Conservation (phyloP, 1,140 invertebrate species). For the Cotesia glomerata region DNA sequence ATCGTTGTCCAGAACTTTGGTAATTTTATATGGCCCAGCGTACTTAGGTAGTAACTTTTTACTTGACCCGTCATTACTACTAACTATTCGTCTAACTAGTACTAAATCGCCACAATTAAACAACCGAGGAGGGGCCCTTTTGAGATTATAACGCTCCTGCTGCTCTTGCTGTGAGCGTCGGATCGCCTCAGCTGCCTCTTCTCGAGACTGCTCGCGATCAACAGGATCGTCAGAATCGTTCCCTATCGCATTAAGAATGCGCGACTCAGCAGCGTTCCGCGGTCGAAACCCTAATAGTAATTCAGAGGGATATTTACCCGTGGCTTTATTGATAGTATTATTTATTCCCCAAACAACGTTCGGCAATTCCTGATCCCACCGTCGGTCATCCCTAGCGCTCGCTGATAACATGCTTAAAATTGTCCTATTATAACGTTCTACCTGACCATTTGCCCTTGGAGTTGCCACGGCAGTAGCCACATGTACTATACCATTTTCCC, state of each 20-base stretch:
- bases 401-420: constrained; percentile 36
- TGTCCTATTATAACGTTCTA: constrained; percentile 29
- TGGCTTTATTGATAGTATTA: too few species aligned
- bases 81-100: neutral
- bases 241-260: too few species aligned
- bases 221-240: too few species aligned
- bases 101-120: neutral
- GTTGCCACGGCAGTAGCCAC: constrained; percentile 43
- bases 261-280: too few species aligned
- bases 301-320: too few species aligned
- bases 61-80: neutral
- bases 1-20: too few species aligned
- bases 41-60: neutral
- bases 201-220: too few species aligned
- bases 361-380: neutral
- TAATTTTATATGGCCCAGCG: neutral
- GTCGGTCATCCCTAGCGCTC: neutral
- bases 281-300: too few species aligned
- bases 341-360: neutral
- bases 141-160: too few species aligned
- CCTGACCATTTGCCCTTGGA: constrained; percentile 46
- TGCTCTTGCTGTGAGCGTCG: too few species aligned
- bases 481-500: constrained; percentile 37
- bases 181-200: too few species aligned
- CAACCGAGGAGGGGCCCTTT: too few species aligned